Evolutionary conservation across 2,113 vertebrate genomes (phyloP).

Genomic region (Rynchops niger): DNA sequence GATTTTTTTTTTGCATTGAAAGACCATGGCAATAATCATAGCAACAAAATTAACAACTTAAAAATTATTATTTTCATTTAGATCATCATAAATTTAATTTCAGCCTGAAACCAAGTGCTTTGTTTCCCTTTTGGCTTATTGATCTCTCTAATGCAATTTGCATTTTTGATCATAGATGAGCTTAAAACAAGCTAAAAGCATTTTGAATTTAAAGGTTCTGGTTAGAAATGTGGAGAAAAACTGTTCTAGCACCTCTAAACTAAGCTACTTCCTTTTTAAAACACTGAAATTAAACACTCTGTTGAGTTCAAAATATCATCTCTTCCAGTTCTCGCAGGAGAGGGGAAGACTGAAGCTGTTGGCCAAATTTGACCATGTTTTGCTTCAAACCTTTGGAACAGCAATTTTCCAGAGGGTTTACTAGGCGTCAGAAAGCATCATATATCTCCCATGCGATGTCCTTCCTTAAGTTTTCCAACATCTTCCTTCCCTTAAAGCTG

Average conservation of each 20-base stretch:
- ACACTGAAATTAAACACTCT: background rate
- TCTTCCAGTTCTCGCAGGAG: background rate
- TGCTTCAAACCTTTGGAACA: background rate
- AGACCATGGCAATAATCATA: background rate
- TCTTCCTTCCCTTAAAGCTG: background rate
- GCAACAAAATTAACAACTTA: background rate
- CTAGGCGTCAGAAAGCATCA: background rate
- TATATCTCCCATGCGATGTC: background rate
- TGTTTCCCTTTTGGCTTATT: conserved; percentile 28
- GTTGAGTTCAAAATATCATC: background rate
- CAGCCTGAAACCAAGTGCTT: background rate
- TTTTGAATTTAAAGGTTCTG: background rate
- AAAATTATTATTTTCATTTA: background rate
- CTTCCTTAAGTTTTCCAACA: background rate
- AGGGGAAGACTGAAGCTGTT: background rate
- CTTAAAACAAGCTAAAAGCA: background rate
- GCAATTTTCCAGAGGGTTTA: background rate
- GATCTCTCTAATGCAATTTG: background rate
- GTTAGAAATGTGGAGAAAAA: background rate
- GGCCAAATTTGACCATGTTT: background rate
- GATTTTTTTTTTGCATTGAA: background rate
- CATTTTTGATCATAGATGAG: background rate
- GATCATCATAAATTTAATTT: background rate
- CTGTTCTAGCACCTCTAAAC: background rate
- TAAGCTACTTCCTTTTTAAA: background rate